Evolutionary conservation across 2,888 invertebrate species (phyloP), one percentile per base, ranked within the genome.

Genomic region (Metalampra italica): DNA sequence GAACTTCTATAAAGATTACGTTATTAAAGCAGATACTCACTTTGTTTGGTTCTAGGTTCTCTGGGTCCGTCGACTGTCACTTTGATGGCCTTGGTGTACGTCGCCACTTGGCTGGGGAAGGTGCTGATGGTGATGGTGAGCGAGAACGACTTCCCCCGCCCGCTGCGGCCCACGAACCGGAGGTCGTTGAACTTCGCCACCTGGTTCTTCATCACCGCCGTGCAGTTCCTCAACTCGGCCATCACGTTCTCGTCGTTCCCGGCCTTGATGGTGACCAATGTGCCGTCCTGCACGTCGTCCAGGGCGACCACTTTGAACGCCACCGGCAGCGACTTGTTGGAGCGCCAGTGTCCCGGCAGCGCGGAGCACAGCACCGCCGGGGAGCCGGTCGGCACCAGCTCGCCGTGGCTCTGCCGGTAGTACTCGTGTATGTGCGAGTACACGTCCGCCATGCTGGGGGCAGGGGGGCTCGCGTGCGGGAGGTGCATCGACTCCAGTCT

Each of bases 31-130:
- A 22, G 38, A 50, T 60, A 94, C 97, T 96, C 92, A 98, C 98
- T 96, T 91, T 97, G 96, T 87, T 98, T 98, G 62, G 97, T 97
- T 84, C 98, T 91, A 12, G 99, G 98, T 89, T 99, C 98, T 68
- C 99, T 90, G 0, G 99, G 99, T 67, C 99, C 99, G 75, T 99
- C 99, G 32, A 99, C 99, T 15, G 99, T 99, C 49, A 99, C 98
- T 92, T 99, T 99, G 82, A 99, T 99, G 47, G 98, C 98, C 79
- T 98, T 98, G 67, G 91, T 94, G 82, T 98, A 99, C 4, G 97
- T 95, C 45, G 98, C 97, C 29, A 98, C 94, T 90, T 98, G 98
- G 57, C 92, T 90, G 3, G 90, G 90, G 59, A 92, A 91, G 13
- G 93, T 91, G 75, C 94, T 94, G 71, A 99, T 96, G 62, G 96